Conservation (phyloP, 53 echinoderm and acorn worm species). For the Paracentrotus lividus region DNA sequence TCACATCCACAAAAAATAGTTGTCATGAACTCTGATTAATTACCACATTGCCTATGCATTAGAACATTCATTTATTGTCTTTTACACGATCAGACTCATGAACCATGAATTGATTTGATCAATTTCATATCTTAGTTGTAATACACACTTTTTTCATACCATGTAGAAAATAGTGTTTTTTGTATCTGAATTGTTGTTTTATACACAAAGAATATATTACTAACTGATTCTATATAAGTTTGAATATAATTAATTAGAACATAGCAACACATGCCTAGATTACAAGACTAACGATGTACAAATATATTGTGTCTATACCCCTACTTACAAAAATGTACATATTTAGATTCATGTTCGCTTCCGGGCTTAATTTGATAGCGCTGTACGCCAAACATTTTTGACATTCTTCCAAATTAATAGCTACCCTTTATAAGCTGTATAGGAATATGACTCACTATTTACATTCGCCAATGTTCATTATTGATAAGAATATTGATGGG, state of each 20-base stretch:
- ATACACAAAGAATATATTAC: background rate
- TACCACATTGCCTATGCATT: background rate
- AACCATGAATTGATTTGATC: background rate
- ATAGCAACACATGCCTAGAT: background rate
- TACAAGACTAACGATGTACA: constrained; percentile 19
- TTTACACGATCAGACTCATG: background rate
- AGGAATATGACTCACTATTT: background rate
- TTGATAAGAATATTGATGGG: constrained; percentile 33
- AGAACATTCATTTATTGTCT: background rate
- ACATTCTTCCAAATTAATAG: constrained; percentile 41
- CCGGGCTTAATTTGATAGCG: constrained; percentile 30
- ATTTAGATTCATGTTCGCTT: constrained; percentile 41
- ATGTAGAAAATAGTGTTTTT: background rate
- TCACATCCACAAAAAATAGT: background rate
- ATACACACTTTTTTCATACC: background rate
- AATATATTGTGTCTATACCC: constrained; percentile 41
- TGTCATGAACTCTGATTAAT: background rate
- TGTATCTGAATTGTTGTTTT: background rate
- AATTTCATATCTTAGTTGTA: background rate
- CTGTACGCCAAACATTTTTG: constrained; percentile 19
- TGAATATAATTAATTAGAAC: background rate
- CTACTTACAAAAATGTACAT: background rate
- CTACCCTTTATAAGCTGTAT: background rate
- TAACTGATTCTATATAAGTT: background rate
- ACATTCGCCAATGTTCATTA: background rate